Conservation (phyloP, 2,797 vertebrate species). For the Todus mexicanus region DNA sequence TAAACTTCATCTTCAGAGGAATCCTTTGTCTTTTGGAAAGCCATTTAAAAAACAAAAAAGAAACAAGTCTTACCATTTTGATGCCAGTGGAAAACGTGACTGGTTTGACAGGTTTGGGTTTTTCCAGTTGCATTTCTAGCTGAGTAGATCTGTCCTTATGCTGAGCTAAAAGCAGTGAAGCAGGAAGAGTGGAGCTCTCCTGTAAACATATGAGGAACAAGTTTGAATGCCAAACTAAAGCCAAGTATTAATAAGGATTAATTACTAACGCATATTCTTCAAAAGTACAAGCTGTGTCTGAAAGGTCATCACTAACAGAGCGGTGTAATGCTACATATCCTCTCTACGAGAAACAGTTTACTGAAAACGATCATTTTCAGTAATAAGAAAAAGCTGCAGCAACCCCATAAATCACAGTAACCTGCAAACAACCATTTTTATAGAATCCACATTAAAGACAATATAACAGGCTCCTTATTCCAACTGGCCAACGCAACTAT, state of each 20-base stretch:
- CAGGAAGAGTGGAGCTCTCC: slow-evolving; percentile 93
- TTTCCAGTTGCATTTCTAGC: slow-evolving; percentile 90
- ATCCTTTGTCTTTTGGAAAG: neutral
- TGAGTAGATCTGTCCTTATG: slow-evolving; percentile 92
- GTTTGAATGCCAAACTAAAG: slow-evolving; percentile 6
- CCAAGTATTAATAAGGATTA: slow-evolving; percentile 10
- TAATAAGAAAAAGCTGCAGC: slow-evolving; percentile 72
- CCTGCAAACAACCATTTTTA: slow-evolving; percentile 73
- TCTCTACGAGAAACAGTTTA: slow-evolving; percentile 26
- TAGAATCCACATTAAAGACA: slow-evolving; percentile 74
- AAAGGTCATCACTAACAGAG: slow-evolving; percentile 24
- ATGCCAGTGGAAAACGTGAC: slow-evolving; percentile 95
- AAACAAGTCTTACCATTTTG: slow-evolving; percentile 85
- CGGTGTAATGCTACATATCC: neutral
- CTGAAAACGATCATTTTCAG: slow-evolving; percentile 54
- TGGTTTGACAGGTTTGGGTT: slow-evolving; percentile 89
- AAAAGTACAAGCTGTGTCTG: slow-evolving; percentile 17
- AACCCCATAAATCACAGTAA: slow-evolving; percentile 70
- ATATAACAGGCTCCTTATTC: slow-evolving; percentile 66
- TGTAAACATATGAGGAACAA: slow-evolving; percentile 65
- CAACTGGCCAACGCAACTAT: slow-evolving; percentile 49
- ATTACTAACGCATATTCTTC: slow-evolving; percentile 21
- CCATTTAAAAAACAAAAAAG: neutral
- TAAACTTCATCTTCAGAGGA: neutral
- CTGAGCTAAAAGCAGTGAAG: slow-evolving; percentile 90